Conservation (phyloP, 2,797 vertebrate species). For the Sciurus vulgaris region DNA sequence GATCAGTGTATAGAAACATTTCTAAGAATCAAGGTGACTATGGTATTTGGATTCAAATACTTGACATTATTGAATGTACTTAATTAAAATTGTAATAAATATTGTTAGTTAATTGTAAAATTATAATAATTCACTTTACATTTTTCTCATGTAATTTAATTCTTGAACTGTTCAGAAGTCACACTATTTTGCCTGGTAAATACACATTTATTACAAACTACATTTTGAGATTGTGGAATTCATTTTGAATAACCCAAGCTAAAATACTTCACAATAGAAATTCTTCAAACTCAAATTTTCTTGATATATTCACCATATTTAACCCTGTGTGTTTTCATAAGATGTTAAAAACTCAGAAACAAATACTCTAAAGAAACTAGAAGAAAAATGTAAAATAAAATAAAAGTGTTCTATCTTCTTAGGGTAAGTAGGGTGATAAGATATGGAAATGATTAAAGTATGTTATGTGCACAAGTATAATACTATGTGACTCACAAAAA, state of each 20-base stretch:
- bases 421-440: too few species aligned
- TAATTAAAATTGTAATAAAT: not conserved
- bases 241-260: not conserved
- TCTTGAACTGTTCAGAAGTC: not conserved
- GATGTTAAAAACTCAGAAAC: not conserved
- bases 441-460: too few species aligned
- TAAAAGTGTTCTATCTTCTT: too few species aligned
- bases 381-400: not conserved
- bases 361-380: not conserved
- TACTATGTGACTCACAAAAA: too few species aligned
- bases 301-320: not conserved
- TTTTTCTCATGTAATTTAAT: constrained; percentile 6
- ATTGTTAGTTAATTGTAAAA: constrained; percentile 12
- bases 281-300: not conserved
- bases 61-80: not conserved
- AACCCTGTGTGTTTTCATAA: not conserved
- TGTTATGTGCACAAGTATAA: too few species aligned
- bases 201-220: not conserved
- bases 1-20: not conserved
- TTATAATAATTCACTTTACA: not conserved
- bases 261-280: constrained; percentile 7
- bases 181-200: constrained; percentile 13
- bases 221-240: not conserved
- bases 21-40: not conserved
- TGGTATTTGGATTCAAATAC: not conserved